Evolutionary conservation across 2,113 vertebrate species (phyloP), one percentile per base, ranked within the genome.

Genomic region (Holacanthus passer): DNA sequence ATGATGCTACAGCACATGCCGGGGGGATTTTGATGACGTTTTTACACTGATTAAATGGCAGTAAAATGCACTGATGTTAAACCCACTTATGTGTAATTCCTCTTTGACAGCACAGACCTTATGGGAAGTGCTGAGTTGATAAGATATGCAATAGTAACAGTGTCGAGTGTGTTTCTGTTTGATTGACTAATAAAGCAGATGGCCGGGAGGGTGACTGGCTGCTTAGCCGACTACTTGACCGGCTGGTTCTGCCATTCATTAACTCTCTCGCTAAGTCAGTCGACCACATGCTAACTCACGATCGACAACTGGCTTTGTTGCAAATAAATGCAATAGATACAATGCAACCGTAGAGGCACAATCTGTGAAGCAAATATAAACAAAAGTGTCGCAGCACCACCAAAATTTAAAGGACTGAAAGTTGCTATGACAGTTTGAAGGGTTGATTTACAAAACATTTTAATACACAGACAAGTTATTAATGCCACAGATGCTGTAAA

Each of bases 121-220:
- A 6, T 16, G 14, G 22, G 29, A 74, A 68, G 50, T 81, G 41
- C 65, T 20, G 31, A 53, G 17, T 41, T 50, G 35, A 31, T 43
- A 8, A 11, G 32, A 41, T 35, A 12, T 67, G 55, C 58, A 62
- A 55, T 1, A 20, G 12, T n/a, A 27, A 56, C 68, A 37, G 80
- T 76, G 43, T 53, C 56, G 39, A 62, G 63, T 58, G 55, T 73
- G 68, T 43, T 73, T 77, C 7, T 62, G 55, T 65, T 59, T 52
- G 41, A 83, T 68, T 66, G 53, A 67, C 56, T 75, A 20, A 35
- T 27, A 59, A 69, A 79, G 53, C 70, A 79, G 48, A 77, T 27
- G 52, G 76, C 8, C 24, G 32, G 37, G 60, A 47, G 47, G 3
- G 35, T 41, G 48, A 39, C 45, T 52, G 56, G 37, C 43, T 56